These are phyloP conservation scores for Spilosoma lubricipeda DNA, from an alignment of 2,888 invertebrate genomes.

Conservation along the genomic window DNA sequence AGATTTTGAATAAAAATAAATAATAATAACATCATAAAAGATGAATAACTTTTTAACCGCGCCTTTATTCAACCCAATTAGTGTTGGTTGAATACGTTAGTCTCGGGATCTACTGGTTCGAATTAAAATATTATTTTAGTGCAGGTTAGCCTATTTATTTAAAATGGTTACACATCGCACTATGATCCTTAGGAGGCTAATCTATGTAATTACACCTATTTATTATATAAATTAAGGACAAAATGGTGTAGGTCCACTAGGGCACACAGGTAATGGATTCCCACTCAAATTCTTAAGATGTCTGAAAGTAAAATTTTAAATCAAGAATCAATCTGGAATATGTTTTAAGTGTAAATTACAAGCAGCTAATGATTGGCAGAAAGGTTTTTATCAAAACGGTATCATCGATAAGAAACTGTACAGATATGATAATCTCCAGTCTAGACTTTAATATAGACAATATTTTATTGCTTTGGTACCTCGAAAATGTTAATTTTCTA, in stretches of 20 bases:
- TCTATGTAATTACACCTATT: background rate
- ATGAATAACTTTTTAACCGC: too few species aligned
- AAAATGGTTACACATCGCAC: too few species aligned
- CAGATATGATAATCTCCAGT: background rate
- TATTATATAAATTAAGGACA: background rate
- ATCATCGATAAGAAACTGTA: background rate
- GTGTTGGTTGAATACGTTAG: too few species aligned
- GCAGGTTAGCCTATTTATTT: too few species aligned
- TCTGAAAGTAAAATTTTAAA: background rate
- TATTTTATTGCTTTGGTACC: background rate
- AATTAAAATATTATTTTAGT: too few species aligned
- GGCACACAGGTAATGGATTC: background rate
- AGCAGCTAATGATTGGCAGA: background rate
- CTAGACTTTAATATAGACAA: background rate
- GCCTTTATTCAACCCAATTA: too few species aligned
- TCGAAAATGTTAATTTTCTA: too few species aligned
- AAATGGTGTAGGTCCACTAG: background rate
- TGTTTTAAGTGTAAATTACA: background rate
- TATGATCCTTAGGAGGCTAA: background rate
- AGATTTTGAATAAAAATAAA: too few species aligned
- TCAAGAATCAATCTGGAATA: background rate
- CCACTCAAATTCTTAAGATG: background rate
- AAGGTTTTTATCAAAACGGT: background rate
- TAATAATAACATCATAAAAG: too few species aligned
- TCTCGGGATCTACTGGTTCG: too few species aligned